Evolutionary conservation across 2,888 invertebrate species (phyloP).

Genomic region (Melikaiella ostensackeni): DNA sequence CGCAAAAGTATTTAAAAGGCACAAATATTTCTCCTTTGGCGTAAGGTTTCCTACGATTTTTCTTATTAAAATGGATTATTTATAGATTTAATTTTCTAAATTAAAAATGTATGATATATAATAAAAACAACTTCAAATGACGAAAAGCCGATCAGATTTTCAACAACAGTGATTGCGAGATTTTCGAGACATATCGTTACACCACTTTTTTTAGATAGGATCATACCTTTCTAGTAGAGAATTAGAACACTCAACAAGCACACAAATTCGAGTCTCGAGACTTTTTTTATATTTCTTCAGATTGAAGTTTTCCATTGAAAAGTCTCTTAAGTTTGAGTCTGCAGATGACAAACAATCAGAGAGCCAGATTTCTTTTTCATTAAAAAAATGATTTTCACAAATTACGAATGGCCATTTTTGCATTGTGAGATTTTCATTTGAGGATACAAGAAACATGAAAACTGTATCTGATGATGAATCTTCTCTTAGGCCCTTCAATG

Average conservation of each 20-base stretch:
- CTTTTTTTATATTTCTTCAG: not conserved
- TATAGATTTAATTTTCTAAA: too few relatives aligned
- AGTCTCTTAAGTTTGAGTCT: conserved; percentile 46
- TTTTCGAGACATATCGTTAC: too few relatives aligned
- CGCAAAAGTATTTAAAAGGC: too few relatives aligned
- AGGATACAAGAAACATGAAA: conserved; percentile 37
- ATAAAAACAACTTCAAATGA: too few relatives aligned
- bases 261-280: conserved; percentile 24
- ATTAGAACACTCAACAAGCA: not conserved
- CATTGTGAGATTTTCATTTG: conserved; percentile 45
- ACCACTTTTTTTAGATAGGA: too few relatives aligned
- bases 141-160: too few relatives aligned
- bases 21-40: too few relatives aligned
- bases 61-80: too few relatives aligned
- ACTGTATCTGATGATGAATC: not conserved
- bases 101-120: too few relatives aligned
- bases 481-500: not conserved
- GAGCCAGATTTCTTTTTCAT: conserved; percentile 49
- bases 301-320: not conserved
- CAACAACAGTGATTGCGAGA: too few relatives aligned
- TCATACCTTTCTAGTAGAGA: not conserved
- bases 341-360: conserved; percentile 57
- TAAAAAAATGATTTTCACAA: conserved; percentile 48
- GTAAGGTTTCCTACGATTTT: too few relatives aligned
- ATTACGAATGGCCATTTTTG: conserved; percentile 54